Conservation (phyloP, 1,140 invertebrate genomes). For the Drepana arcuata region DNA sequence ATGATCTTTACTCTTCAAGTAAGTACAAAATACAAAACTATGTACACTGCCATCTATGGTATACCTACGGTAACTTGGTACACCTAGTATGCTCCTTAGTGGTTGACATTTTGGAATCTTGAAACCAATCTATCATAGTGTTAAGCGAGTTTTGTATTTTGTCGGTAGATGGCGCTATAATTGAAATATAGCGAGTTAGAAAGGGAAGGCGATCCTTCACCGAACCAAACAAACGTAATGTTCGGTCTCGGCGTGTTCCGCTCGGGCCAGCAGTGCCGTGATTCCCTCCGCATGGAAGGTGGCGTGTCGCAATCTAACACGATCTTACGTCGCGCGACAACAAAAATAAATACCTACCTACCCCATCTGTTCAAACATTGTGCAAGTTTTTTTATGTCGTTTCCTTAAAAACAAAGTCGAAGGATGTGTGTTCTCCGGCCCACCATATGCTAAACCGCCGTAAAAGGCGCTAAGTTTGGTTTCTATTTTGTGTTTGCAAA, state of each 20-base stretch:
- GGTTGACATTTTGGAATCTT: background rate
- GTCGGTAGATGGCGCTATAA: slow-evolving; percentile 30
- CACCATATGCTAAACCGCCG: slow-evolving; percentile 13
- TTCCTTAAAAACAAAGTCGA: slow-evolving; percentile 28
- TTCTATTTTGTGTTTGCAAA: slow-evolving; percentile 44
- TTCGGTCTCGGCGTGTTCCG: slow-evolving; percentile 24
- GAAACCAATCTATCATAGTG: slow-evolving; percentile 2
- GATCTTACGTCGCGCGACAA: slow-evolving; percentile 41
- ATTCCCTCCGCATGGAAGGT: slow-evolving; percentile 29
- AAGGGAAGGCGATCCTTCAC: slow-evolving; percentile 32
- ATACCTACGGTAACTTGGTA: too few relatives aligned
- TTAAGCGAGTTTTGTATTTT: background rate
- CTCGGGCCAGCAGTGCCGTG: slow-evolving; percentile 32
- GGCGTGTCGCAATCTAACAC: slow-evolving; percentile 10
- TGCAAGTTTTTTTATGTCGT: slow-evolving; percentile 58
- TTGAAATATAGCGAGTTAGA: slow-evolving; percentile 19
- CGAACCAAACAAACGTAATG: slow-evolving; percentile 34
- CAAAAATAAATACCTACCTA: slow-evolving; percentile 64
- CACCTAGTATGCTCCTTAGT: background rate
- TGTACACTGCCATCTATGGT: too few relatives aligned
- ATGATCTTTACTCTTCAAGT: too few relatives aligned
- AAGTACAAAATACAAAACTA: too few relatives aligned
- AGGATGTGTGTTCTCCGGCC: slow-evolving; percentile 33
- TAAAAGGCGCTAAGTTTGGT: slow-evolving; percentile 19
- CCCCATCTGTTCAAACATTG: slow-evolving; percentile 63